These are phyloP conservation scores for Darevskia mixta DNA, from an alignment of 2,797 vertebrate species.

Conservation along the genomic window DNA sequence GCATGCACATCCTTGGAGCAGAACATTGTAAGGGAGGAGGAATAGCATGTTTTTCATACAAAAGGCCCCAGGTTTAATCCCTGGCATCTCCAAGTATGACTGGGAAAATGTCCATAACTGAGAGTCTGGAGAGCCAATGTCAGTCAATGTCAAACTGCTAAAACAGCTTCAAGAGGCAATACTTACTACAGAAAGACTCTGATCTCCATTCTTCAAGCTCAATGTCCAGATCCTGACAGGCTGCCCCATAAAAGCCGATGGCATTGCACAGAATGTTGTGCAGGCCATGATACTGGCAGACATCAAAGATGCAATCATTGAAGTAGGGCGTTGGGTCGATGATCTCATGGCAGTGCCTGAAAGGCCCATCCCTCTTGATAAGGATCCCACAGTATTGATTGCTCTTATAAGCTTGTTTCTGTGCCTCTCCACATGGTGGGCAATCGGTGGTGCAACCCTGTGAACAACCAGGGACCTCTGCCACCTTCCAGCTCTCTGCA, in stretches of 20 bases:
- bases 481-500: conserved; percentile 82
- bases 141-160: too few species aligned
- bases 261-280: conserved; percentile 78
- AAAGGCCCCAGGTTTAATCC: too few species aligned
- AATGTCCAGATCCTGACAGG: conserved; percentile 76
- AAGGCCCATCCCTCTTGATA: conserved; percentile 69
- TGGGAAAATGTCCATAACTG: too few species aligned
- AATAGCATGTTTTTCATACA: too few species aligned
- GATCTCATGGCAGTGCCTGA: conserved; percentile 74
- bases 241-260: conserved; percentile 74
- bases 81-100: too few species aligned
- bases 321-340: conserved; percentile 76
- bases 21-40: too few species aligned
- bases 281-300: conserved; percentile 81
- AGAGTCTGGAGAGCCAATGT: too few species aligned
- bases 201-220: conserved; percentile 79
- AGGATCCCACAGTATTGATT: conserved; percentile 78
- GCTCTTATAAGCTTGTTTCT: conserved; percentile 38
- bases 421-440: conserved; percentile 55
- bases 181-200: conserved; percentile 79
- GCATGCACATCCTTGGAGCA: too few species aligned
- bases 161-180: neutral
- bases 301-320: conserved; percentile 82
- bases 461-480: conserved; percentile 76
- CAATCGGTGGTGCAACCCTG: conserved; percentile 74